These are phyloP conservation scores for Uromys caudimaculatus DNA, from an alignment of 2,797 vertebrate species.

Conservation along the genomic window DNA sequence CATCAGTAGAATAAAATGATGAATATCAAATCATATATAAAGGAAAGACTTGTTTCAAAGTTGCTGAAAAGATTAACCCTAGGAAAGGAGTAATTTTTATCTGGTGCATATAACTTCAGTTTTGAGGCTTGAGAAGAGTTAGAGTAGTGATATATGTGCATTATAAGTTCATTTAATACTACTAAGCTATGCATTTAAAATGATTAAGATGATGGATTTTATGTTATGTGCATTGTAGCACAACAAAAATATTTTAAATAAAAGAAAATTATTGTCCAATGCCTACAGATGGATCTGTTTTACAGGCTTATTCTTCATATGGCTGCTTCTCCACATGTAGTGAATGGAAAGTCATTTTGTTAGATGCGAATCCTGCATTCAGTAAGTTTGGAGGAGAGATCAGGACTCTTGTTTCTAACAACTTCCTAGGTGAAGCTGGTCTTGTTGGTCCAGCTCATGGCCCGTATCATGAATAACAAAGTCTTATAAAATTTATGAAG, in stretches of 20 bases:
- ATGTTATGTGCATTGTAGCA: not conserved
- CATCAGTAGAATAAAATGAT: not conserved
- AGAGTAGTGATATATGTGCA: not conserved
- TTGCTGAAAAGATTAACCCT: not conserved
- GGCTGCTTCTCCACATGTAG: not conserved
- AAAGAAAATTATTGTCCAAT: conserved; percentile 23
- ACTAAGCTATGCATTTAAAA: not conserved
- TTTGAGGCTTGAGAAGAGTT: not conserved
- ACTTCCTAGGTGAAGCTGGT: conserved; percentile 9
- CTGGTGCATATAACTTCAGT: not conserved
- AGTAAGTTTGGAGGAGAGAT: not conserved
- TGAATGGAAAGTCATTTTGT: conserved; percentile 3
- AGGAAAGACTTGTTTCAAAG: not conserved
- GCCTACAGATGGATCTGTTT: not conserved
- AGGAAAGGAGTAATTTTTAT: not conserved
- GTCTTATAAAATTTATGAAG: conserved; percentile 52
- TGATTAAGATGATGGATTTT: conserved; percentile 3
- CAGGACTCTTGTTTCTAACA: conserved; percentile 48
- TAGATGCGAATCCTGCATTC: conserved; percentile 43
- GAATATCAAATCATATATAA: not conserved
- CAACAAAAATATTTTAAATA: conserved; percentile 11
- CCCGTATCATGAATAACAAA: conserved; percentile 14
- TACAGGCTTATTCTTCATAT: not conserved
- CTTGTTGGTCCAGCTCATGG: not conserved
- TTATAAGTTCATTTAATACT: not conserved